These are phyloP conservation scores for Cryptophagus acutangulus DNA, from an alignment of 2,888 invertebrate genomes.

Conservation along the genomic window DNA sequence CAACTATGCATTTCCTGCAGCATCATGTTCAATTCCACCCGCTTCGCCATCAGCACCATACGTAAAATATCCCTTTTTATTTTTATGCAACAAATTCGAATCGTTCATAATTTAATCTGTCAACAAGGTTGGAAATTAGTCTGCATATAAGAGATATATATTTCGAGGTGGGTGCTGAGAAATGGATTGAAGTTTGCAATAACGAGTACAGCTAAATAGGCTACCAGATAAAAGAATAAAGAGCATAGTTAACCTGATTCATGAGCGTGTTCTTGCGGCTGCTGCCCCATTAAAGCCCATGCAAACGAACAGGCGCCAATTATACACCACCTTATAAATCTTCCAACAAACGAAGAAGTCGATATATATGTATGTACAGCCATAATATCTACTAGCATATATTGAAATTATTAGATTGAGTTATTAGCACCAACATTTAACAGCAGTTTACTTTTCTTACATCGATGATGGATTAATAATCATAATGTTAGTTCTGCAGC, in stretches of 20 bases:
- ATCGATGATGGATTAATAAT: slow-evolving; percentile 12
- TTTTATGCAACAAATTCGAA: too few species aligned
- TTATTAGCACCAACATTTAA: slow-evolving; percentile 24
- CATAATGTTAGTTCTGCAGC: too few species aligned
- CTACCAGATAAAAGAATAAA: slow-evolving; percentile 43
- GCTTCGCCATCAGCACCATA: slow-evolving; percentile 8
- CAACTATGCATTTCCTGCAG: slow-evolving; percentile 11
- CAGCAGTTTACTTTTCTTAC: slow-evolving; percentile 13
- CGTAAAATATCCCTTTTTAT: too few species aligned
- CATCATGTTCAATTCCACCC: slow-evolving; percentile 7
- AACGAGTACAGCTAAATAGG: slow-evolving; percentile 40
- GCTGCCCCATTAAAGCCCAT: slow-evolving; percentile 42
- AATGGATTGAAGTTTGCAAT: slow-evolving; percentile 34
- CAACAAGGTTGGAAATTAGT: slow-evolving; percentile 26
- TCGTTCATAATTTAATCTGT: slow-evolving; percentile 20
- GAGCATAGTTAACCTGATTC: slow-evolving; percentile 42
- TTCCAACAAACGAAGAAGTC: slow-evolving; percentile 13
- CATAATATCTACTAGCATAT: slow-evolving; percentile 20
- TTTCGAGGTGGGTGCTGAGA: slow-evolving; percentile 41
- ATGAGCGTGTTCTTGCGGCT: slow-evolving; percentile 35
- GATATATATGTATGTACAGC: slow-evolving; percentile 9
- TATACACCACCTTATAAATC: slow-evolving; percentile 43
- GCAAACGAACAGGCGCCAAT: slow-evolving; percentile 44
- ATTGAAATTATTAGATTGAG: slow-evolving; percentile 28
- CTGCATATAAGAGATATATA: slow-evolving; percentile 17